Evolutionary conservation across 2,888 invertebrate species (phyloP).

Genomic region (Liodrosophila aerea): DNA sequence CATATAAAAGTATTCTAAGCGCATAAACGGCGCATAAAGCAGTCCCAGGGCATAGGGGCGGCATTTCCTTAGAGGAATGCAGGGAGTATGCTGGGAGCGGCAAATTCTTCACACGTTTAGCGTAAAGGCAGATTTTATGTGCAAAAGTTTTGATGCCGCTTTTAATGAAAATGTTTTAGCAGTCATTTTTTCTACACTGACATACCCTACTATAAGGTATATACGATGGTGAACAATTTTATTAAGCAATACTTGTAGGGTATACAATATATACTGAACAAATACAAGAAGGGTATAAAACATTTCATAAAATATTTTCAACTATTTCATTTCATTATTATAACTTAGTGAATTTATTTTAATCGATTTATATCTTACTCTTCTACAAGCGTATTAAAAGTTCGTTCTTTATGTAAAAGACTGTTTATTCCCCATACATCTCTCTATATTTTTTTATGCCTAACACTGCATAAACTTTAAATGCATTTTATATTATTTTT

Average conservation of each 20-base stretch:
- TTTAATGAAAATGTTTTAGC: constrained; percentile 46
- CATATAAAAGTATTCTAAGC: constrained; percentile 57
- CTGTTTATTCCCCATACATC: no score
- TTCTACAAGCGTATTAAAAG: no score
- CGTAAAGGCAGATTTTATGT: constrained; percentile 54
- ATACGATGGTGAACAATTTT: neutral
- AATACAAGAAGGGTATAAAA: no score
- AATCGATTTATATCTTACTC: no score
- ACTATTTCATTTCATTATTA: no score
- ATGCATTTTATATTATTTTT: no score
- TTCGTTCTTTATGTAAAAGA: no score
- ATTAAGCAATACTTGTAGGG: no score
- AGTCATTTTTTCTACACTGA: neutral
- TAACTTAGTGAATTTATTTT: no score
- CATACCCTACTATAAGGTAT: neutral
- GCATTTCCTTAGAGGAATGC: no score
- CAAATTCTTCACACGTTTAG: constrained; percentile 63
- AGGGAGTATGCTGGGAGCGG: neutral
- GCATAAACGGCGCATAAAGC: constrained; percentile 49
- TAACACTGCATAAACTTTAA: constrained; percentile 13
- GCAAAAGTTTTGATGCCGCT: constrained; percentile 41
- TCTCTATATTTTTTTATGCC: neutral
- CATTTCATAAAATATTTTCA: no score
- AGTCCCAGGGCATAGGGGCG: constrained; percentile 1
- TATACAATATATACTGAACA: no score